A percentile compares a stretch with the other conserved stretches of the same genome.
Evolutionary conservation across 2,888 invertebrate genomes (phyloP).

Genomic region (Polymixis flavicincta): DNA sequence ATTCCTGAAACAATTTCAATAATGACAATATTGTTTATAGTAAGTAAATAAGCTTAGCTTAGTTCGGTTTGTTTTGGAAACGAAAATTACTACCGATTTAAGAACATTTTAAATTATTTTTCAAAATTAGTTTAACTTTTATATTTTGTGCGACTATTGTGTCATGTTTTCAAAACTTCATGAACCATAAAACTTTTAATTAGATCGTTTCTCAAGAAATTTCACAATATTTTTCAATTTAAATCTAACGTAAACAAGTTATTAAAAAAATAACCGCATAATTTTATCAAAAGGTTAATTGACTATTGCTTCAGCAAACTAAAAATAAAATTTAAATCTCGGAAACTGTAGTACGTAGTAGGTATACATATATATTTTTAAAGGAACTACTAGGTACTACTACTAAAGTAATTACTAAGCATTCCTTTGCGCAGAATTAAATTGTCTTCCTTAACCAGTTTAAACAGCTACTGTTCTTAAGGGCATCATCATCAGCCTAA

Average conservation of each 20-base stretch:
- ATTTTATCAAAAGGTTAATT: conserved; percentile 21
- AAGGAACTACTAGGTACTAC: background rate
- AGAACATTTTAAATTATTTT: background rate
- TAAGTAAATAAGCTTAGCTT: background rate
- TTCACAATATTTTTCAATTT: background rate
- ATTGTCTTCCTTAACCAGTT: background rate
- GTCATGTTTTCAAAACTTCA: background rate
- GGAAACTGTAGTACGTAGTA: background rate
- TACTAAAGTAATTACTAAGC: background rate
- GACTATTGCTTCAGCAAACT: background rate
- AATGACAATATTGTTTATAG: background rate
- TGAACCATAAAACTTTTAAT: conserved; percentile 12
- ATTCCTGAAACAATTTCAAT: background rate
- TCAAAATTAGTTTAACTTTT: too few relatives aligned
- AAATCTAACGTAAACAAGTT: background rate
- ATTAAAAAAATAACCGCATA: background rate
- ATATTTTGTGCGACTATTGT: background rate
- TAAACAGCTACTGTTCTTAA: too few relatives aligned
- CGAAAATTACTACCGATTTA: background rate
- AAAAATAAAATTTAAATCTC: background rate
- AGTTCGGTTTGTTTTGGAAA: background rate
- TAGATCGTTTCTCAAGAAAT: conserved; percentile 1
- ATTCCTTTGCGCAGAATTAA: background rate
- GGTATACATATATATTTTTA: background rate
- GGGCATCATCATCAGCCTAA: background rate